Conservation (phyloP, 2,797 vertebrate genomes). For the Cuniculus paca region DNA sequence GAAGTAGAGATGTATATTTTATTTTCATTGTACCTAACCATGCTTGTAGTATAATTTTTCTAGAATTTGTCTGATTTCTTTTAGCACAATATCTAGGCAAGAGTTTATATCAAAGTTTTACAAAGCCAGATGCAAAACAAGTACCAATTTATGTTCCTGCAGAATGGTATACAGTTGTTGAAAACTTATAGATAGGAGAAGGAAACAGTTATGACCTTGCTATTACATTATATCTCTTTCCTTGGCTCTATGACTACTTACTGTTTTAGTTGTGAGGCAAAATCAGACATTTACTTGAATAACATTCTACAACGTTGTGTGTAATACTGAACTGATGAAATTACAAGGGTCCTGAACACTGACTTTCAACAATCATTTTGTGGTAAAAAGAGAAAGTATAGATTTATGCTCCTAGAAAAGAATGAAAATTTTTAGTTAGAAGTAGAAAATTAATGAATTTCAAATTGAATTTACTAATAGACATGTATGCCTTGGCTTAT, state of each 20-base stretch:
- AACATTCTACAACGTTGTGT: neutral
- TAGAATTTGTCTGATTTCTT: neutral
- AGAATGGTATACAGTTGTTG: neutral
- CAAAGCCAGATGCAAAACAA: neutral
- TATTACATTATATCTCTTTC: neutral
- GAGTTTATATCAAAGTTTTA: constrained; percentile 6
- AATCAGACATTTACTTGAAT: neutral
- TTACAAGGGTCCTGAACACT: neutral
- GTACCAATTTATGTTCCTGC: neutral
- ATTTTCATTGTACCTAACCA: neutral
- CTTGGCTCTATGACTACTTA: neutral
- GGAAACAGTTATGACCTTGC: neutral
- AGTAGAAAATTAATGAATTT: neutral
- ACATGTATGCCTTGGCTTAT: neutral
- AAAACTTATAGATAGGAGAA: neutral
- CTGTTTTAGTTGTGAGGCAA: neutral
- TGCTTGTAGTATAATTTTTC: neutral
- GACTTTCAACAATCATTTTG: neutral
- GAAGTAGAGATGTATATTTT: neutral
- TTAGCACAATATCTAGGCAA: neutral
- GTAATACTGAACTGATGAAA: constrained; percentile 18
- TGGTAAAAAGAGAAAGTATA: neutral
- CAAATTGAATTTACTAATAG: neutral
- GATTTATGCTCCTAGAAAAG: neutral
- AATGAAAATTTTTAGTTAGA: constrained; percentile 2